phyloP scores from a whole-genome alignment of 2,113 vertebrate species.

The Aythya baeri region DNA sequence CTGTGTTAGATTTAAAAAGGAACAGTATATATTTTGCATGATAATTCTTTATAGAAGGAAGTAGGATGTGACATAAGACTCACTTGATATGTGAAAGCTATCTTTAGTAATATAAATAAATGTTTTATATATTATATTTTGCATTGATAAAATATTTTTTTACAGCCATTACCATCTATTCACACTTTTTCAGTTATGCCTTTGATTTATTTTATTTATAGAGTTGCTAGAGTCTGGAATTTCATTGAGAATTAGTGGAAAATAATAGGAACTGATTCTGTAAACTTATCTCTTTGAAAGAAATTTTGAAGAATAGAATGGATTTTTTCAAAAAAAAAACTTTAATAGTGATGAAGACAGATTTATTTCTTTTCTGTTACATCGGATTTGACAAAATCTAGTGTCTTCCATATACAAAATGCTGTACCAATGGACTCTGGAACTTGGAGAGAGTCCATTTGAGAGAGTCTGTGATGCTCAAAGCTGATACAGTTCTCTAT shows the following conservation, averaged over 20 bases:
- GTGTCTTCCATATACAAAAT: neutral
- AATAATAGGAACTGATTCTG: neutral
- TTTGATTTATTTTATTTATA: neutral
- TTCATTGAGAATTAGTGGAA: neutral
- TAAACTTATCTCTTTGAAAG: neutral
- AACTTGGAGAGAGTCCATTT: neutral
- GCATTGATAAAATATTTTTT: neutral
- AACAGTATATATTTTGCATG: neutral
- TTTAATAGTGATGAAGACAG: neutral
- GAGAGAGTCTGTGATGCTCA: neutral
- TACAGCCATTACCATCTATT: neutral
- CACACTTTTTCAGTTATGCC: neutral
- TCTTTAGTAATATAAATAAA: neutral
- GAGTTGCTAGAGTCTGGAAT: neutral
- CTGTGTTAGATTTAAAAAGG: neutral
- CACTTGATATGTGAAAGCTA: neutral
- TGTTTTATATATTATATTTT: neutral
- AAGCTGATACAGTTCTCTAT: neutral
- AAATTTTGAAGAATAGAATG: neutral
- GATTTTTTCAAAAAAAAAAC: neutral
- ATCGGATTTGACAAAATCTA: neutral
- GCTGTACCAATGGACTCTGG: neutral
- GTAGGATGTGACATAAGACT: neutral
- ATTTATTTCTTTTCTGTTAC: neutral
- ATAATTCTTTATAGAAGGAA: neutral